Conservation (phyloP, 2,797 vertebrate genomes). For the Darevskia mixta region DNA sequence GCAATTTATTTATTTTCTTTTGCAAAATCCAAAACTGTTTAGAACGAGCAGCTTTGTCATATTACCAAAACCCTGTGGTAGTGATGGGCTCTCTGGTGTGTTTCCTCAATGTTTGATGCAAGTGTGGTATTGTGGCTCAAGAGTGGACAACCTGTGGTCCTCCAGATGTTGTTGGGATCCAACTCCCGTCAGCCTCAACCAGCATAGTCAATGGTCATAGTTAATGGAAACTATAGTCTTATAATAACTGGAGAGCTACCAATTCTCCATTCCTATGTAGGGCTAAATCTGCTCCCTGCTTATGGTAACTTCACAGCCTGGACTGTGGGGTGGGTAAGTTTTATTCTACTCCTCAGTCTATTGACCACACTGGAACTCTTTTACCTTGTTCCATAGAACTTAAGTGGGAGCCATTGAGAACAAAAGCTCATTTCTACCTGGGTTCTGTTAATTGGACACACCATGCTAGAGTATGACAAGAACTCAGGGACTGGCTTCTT, state of each 20-base stretch:
- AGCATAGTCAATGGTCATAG: not conserved
- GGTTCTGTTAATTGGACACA: not conserved
- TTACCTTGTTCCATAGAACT: not conserved
- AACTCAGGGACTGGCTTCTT: not conserved
- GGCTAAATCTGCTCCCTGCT: not conserved
- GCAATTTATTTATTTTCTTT: not conserved
- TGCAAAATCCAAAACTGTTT: not conserved
- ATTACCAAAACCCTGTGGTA: not conserved
- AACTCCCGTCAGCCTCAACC: not conserved
- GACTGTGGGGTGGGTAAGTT: not conserved
- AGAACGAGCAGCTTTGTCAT: not conserved
- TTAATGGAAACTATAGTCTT: not conserved
- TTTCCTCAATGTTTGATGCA: too few species aligned
- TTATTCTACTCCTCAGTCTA: too few species aligned
- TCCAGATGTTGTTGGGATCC: too few species aligned
- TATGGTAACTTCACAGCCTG: not conserved
- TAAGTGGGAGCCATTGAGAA: not conserved
- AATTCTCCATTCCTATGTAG: not conserved
- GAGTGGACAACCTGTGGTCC: too few species aligned
- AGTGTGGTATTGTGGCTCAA: not conserved
- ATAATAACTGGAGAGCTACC: not conserved
- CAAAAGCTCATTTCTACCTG: not conserved
- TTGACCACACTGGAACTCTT: not conserved
- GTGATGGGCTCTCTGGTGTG: not conserved
- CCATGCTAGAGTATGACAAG: not conserved